Base-by-base conservation (phyloP, 2,797 vertebrate genomes). In the Schizothorax lantsangensis region DNA sequence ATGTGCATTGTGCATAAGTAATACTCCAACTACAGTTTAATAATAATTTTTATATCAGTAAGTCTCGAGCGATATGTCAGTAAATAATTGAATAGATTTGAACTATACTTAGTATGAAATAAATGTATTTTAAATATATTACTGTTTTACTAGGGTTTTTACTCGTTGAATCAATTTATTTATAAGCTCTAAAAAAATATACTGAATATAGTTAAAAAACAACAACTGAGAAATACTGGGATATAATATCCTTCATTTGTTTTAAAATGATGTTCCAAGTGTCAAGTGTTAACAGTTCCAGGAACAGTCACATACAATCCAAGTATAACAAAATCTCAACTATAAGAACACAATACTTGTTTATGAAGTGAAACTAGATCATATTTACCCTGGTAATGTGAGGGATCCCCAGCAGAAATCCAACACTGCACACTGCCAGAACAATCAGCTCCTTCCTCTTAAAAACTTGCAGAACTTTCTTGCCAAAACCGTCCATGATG, bases 361-460 rank as follows among this genome's bases (percentile, higher is more conserved):
- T 47, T 74, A 30, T 23, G 4, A 49, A 19, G 19, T 66, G 57
- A 84, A 49, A 78, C 36, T 78, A 59, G 5, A 83, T 47, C 9
- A 73, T 69, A 64, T 62, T 86, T 89, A 96, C 95, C 94, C 94
- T 89, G 10, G 94, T 95, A 52, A 96, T 78, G 43, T 96, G 93
- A 86, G 95, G 95, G 86, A 96, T 91, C 64, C 95, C 95, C 8
- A 96, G 85, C 17, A 94, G 23, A 52, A 95, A 94, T 78, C 92
- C 89, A 23, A 88, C 0, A 2, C 88, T 0, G 68, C 95, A 96
- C 74, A 95, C 93, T 10, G 54, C 69, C 87, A 95, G 87, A 33
- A 88, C 88, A 15, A 96, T 69, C 75, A 95, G 73, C 89, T 96
- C 95, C 45, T 95, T 94, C 87, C 90, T 91, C 90, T 94, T 95